phyloP scores from a whole-genome alignment of 64 coral and sea anemone genomes.

The Acropora tenuis region DNA sequence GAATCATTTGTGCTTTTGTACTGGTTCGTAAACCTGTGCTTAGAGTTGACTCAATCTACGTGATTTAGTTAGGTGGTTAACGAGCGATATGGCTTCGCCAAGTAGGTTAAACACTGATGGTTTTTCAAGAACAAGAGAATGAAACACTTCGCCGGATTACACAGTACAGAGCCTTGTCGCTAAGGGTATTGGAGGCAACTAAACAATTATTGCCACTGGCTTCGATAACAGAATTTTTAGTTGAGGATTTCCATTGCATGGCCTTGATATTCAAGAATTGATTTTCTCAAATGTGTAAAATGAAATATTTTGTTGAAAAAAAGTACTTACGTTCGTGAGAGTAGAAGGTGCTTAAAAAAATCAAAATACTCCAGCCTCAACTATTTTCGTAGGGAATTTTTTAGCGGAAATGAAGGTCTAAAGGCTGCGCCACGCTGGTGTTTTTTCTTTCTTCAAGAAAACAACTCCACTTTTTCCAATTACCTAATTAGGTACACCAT shows the following conservation, averaged over 20 bases:
- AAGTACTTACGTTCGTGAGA: not conserved
- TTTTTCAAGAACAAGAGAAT: too few relatives aligned
- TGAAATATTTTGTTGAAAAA: not conserved
- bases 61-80: not conserved
- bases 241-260: not conserved
- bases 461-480: too few relatives aligned
- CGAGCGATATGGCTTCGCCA: not conserved
- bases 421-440: not conserved
- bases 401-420: not conserved
- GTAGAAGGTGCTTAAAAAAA: not conserved
- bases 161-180: too few relatives aligned
- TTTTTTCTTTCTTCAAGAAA: too few relatives aligned
- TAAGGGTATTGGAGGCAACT: not conserved
- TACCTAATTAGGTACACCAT: not conserved
- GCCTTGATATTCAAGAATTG: not conserved
- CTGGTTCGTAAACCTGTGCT: not conserved
- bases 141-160: too few relatives aligned
- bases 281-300: not conserved
- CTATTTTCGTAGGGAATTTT: not conserved
- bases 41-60: not conserved
- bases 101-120: too few relatives aligned
- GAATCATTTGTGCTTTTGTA: not conserved
- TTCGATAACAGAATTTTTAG: not conserved
- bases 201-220: not conserved
- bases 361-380: too few relatives aligned